phyloP scores from a whole-genome alignment of 2,797 vertebrate species.

The Spinibarbus caldwelli region DNA sequence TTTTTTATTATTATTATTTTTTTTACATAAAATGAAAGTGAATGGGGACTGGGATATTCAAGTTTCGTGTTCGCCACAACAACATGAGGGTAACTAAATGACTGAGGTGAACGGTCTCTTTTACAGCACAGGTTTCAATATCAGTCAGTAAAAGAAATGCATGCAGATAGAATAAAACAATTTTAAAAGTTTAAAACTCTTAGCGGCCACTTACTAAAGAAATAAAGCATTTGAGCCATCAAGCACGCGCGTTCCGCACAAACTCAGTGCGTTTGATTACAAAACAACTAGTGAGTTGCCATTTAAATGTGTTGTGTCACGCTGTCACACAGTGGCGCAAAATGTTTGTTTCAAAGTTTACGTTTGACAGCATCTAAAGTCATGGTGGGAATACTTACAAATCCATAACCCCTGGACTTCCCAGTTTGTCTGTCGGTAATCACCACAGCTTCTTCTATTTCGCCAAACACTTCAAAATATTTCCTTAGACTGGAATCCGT shows the following conservation, averaged over 20 bases:
- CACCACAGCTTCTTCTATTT: conserved; percentile 90
- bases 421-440: conserved; percentile 90
- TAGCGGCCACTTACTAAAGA: background rate
- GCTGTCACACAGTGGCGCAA: conserved; percentile 12
- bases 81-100: background rate
- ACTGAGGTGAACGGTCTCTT: background rate
- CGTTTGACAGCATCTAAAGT: conserved; percentile 16
- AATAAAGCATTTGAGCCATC: no score
- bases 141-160: background rate
- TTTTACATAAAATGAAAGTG: background rate
- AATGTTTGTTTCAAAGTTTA: background rate
- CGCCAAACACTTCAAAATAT: conserved; percentile 90
- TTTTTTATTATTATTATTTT: no score
- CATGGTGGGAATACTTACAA: conserved; percentile 79
- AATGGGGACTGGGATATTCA: background rate
- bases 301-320: conserved; percentile 29
- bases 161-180: no score
- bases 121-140: background rate
- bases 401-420: conserved; percentile 89
- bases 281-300: background rate
- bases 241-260: background rate
- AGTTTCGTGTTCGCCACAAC: background rate
- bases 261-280: background rate
- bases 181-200: background rate
- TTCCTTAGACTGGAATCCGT: conserved; percentile 90